Percentiles rank a stretch among this genome's conserved stretches.
Conservation (phyloP, 64 coral and sea anemone species). For the Orbicella faveolata region DNA sequence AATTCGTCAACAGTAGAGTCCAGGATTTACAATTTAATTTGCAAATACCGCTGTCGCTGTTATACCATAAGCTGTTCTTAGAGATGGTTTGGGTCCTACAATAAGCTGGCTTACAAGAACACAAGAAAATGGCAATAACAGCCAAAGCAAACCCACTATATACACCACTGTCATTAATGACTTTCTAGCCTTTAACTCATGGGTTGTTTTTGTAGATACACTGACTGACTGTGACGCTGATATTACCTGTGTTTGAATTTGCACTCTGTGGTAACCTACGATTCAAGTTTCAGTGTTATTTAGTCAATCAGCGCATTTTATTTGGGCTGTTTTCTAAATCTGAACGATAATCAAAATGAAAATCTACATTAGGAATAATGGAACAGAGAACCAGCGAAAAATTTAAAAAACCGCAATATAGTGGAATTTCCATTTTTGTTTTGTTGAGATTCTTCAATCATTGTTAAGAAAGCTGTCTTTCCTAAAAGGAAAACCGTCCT, state of each 20-base stretch:
- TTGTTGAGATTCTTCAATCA: too few species aligned
- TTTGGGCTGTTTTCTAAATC: too few species aligned
- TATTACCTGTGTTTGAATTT: neutral
- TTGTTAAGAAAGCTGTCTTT: too few species aligned
- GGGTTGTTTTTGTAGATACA: neutral
- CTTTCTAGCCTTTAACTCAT: neutral
- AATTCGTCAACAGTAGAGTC: conserved; percentile 10
- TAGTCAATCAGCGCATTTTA: too few species aligned
- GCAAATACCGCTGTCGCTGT: neutral
- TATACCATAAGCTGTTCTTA: conserved; percentile 3
- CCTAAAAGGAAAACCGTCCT: too few species aligned
- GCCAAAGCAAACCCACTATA: conserved; percentile 5
- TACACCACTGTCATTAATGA: neutral
- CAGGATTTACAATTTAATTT: conserved; percentile 11
- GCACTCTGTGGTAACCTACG: neutral
- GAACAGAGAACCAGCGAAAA: too few species aligned
- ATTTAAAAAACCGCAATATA: too few species aligned
- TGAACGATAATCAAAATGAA: too few species aligned
- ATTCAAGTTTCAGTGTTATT: too few species aligned
- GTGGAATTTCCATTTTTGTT: too few species aligned
- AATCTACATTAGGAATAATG: too few species aligned
- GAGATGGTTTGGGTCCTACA: neutral
- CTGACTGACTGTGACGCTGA: neutral
- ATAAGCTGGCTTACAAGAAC: neutral
- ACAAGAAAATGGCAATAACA: neutral